Conservation (phyloP, 2,888 invertebrate genomes). For the Leucania comma region DNA sequence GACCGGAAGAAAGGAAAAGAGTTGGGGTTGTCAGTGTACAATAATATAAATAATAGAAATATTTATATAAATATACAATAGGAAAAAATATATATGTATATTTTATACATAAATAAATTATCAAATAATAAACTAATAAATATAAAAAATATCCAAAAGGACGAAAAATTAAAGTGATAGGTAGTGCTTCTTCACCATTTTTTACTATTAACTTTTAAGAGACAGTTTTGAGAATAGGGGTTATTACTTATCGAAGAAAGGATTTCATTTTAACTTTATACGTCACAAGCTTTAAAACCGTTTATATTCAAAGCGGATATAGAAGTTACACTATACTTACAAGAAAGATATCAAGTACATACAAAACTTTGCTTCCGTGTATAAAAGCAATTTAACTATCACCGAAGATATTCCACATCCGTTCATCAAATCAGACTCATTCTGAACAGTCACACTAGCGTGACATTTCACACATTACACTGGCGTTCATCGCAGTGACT, state of each 20-base stretch:
- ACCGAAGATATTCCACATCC: slow-evolving; percentile 50
- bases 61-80: too few relatives aligned
- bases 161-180: too few relatives aligned
- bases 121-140: too few relatives aligned
- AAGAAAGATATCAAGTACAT: slow-evolving; percentile 25
- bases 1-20: too few relatives aligned
- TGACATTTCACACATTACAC: slow-evolving; percentile 63
- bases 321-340: neutral
- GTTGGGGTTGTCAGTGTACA: too few relatives aligned
- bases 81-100: too few relatives aligned
- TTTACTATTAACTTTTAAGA: neutral
- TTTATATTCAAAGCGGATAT: slow-evolving; percentile 23
- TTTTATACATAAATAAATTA: too few relatives aligned
- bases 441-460: slow-evolving; percentile 51
- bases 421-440: slow-evolving; percentile 33
- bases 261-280: neutral
- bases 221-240: neutral
- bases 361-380: slow-evolving; percentile 32
- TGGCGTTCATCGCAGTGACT: slow-evolving; percentile 71
- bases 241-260: neutral
- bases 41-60: too few relatives aligned
- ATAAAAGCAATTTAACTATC: slow-evolving; percentile 4
- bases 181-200: too few relatives aligned
- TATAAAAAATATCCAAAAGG: too few relatives aligned
- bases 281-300: neutral